Conservation (phyloP, 1,140 invertebrate species). For the Drosophila tristis region DNA sequence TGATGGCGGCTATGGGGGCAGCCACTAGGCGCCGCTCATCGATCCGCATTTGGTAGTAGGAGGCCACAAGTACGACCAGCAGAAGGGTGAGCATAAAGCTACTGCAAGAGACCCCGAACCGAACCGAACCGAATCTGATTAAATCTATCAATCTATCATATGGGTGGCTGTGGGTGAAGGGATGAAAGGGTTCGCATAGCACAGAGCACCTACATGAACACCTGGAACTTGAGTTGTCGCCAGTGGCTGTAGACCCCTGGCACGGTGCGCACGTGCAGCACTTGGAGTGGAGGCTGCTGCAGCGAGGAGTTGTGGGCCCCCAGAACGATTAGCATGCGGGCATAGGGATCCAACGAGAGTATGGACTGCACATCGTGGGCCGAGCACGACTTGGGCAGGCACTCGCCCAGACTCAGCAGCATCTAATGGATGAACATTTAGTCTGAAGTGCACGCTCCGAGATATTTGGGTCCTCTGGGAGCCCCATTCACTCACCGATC, state of each 20-base stretch:
- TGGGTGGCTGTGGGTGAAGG: not conserved
- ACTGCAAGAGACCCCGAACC: constrained; percentile 27
- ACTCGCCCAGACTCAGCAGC: constrained; percentile 86
- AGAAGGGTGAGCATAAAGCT: constrained; percentile 73
- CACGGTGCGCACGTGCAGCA: constrained; percentile 88
- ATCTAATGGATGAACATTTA: constrained; percentile 30
- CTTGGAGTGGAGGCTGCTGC: constrained; percentile 68
- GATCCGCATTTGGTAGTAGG: constrained; percentile 71
- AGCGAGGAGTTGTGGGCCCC: constrained; percentile 57
- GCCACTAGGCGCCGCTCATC: constrained; percentile 56
- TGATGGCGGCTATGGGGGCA: constrained; percentile 70
- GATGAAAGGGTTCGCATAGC: too few species aligned
- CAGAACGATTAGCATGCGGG: constrained; percentile 79
- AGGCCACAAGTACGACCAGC: constrained; percentile 72
- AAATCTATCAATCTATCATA: not conserved
- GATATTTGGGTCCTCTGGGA: too few species aligned
- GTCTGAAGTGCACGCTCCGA: not conserved
- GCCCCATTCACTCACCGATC: constrained; percentile 49
- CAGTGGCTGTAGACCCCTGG: constrained; percentile 89
- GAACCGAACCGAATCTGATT: too few species aligned
- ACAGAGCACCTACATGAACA: constrained; percentile 87
- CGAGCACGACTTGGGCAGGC: constrained; percentile 89
- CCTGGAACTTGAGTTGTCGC: constrained; percentile 89
- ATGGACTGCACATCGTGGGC: constrained; percentile 87
- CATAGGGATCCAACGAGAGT: constrained; percentile 85